Base-by-base conservation (phyloP, 2,888 invertebrate species). In the Conops quadrifasciatus region DNA sequence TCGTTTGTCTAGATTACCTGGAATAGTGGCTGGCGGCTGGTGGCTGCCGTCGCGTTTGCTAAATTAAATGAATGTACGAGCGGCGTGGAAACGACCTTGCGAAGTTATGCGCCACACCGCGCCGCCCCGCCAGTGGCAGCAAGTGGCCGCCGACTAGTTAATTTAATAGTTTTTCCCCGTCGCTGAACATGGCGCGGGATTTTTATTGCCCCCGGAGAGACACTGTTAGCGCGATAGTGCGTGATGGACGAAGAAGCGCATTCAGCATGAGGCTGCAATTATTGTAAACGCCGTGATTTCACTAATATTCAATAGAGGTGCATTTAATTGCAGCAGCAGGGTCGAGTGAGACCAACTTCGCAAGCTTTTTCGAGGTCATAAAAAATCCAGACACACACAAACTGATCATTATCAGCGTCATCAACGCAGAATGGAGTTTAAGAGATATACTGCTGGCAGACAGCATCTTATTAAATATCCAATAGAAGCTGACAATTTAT, bases 1-100 rank as follows among this genome's bases (percentile, higher is more conserved):
- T 76, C 76, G 76, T 75, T 76, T 76, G 74, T 76, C 74, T 74
- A 74, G 76, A 76, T 76, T 76, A 75, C 75, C 69, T 72, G 74
- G 75, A 74, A 76, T 71, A 60, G 67, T 49, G 26, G 59, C 45
- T 16, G 36, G 4, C 9, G 36, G 36, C 36, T 36, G 36, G 47
- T 58, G 28, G 47, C 21, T 56, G 53, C 19, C n/a, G 45, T 36
- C 67, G 59, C 47, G 47, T 60, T 68, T 68, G 59, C 60, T 28
- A 60, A 68, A 68, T 68, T 68, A 68, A 68, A 68, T 68, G 67
- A 68, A 68, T 68, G 67, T 49, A 68, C 67, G 67, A 60, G 60
- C 67, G 63, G 21, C 45, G 63, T 63, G 45, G 43, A 73, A 75
- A 76, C 76, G 76, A 75, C 76, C 76, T 76, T 76, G 76, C 75